These are phyloP conservation scores for Neomonachus schauinslandi DNA, from an alignment of 2,113 vertebrate species.

Conservation along the genomic window DNA sequence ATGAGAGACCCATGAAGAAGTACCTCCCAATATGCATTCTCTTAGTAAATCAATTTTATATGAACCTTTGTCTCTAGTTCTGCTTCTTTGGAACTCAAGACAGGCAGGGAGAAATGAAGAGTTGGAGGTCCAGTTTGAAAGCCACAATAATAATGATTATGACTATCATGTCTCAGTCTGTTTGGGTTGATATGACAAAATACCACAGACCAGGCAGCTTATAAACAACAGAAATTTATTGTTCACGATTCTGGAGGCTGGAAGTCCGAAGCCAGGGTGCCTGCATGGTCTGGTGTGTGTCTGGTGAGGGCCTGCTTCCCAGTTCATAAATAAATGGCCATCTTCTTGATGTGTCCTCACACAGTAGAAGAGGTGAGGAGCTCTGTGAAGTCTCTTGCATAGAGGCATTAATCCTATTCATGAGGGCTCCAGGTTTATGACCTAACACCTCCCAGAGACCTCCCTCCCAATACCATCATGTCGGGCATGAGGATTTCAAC, in stretches of 20 bases:
- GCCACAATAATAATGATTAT: not conserved
- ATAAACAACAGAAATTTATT: not conserved
- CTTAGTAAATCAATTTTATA: conserved; percentile 30
- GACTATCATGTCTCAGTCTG: not conserved
- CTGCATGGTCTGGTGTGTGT: not conserved
- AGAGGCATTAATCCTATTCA: not conserved
- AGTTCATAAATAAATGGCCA: not conserved
- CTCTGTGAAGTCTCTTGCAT: not conserved
- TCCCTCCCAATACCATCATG: not conserved
- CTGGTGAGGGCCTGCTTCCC: not conserved
- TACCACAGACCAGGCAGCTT: not conserved
- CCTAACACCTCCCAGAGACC: not conserved
- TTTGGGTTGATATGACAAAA: not conserved
- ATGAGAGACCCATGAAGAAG: not conserved
- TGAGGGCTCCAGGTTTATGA: not conserved
- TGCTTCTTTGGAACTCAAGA: not conserved
- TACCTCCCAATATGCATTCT: not conserved
- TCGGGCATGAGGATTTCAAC: not conserved
- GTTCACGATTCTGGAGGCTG: not conserved
- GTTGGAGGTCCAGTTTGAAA: not conserved
- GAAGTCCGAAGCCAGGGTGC: not conserved
- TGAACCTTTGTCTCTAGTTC: not conserved
- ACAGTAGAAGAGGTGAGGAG: not conserved
- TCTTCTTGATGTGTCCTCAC: not conserved
- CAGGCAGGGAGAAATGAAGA: not conserved